phyloP scores from a whole-genome alignment of 2,888 invertebrate species.

The Hydrotaea cyrtoneurina region DNA sequence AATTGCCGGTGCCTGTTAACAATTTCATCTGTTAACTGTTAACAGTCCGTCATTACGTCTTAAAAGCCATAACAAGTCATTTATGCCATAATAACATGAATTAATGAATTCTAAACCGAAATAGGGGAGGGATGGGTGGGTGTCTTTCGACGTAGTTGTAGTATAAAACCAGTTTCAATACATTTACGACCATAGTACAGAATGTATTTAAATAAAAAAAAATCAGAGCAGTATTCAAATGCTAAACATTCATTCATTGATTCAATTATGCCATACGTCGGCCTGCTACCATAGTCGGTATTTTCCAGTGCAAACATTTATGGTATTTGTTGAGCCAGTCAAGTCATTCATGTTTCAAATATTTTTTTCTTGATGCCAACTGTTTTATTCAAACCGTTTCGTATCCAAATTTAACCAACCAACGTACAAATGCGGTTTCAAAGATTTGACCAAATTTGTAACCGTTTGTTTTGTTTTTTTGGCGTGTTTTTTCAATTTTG shows the following conservation, averaged over 20 bases:
- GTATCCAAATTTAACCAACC: neutral
- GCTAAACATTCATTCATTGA: constrained; percentile 2
- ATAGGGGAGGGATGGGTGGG: neutral
- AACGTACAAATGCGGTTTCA: neutral
- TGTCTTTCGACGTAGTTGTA: neutral
- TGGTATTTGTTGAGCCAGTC: neutral
- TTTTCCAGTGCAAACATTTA: constrained; percentile 8
- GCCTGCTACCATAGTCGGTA: neutral
- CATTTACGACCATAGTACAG: neutral
- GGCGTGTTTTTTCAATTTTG: neutral
- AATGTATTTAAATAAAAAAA: neutral
- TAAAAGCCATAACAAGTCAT: neutral
- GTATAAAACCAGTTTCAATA: constrained; percentile 13
- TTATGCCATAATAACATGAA: neutral
- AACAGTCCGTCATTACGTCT: neutral
- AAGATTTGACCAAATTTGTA: constrained; percentile 37
- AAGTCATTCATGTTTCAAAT: constrained; percentile 19
- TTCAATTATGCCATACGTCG: neutral
- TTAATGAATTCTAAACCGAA: neutral
- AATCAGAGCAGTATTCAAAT: constrained; percentile 28
- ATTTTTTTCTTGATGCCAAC: neutral
- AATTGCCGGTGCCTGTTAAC: constrained; percentile 11
- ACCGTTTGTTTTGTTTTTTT: constrained; percentile 22
- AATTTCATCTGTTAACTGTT: neutral
- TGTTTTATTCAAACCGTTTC: neutral